A percentile compares a stretch with the other conserved stretches of the same genome.
These are phyloP conservation scores for Muntiacus muntjak DNA, from an alignment of 2,113 vertebrate species.

Conservation along the genomic window DNA sequence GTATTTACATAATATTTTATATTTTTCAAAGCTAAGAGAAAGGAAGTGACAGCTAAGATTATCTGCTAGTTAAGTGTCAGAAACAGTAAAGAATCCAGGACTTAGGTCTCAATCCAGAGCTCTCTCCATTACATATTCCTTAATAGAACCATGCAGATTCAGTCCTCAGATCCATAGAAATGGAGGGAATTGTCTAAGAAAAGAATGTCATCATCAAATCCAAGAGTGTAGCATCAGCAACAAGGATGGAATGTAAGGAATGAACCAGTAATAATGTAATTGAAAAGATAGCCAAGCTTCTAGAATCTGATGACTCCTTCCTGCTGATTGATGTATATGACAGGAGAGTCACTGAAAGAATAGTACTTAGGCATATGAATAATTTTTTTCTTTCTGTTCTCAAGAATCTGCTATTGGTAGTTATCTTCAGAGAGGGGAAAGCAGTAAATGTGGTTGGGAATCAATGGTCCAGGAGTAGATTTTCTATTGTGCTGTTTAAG, in stretches of 20 bases:
- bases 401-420: neutral
- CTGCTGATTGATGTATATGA: neutral
- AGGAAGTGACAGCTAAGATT: neutral
- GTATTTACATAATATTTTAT: neutral
- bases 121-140: neutral
- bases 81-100: neutral
- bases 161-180: neutral
- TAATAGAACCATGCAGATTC: neutral
- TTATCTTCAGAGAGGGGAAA: neutral
- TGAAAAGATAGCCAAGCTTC: neutral
- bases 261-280: neutral
- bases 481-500: neutral
- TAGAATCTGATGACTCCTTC: neutral
- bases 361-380: neutral
- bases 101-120: neutral
- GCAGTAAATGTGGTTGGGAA: neutral
- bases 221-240: neutral
- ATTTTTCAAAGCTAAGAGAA: conserved; percentile 5
- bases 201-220: neutral
- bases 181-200: neutral
- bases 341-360: neutral
- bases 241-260: neutral
- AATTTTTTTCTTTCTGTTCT: neutral
- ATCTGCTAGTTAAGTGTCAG: neutral
- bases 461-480: neutral